Percentiles rank a stretch among this genome's conserved stretches.
Evolutionary conservation across 1,140 invertebrate species (phyloP).

Genomic region (Heliconius eleuchia): DNA sequence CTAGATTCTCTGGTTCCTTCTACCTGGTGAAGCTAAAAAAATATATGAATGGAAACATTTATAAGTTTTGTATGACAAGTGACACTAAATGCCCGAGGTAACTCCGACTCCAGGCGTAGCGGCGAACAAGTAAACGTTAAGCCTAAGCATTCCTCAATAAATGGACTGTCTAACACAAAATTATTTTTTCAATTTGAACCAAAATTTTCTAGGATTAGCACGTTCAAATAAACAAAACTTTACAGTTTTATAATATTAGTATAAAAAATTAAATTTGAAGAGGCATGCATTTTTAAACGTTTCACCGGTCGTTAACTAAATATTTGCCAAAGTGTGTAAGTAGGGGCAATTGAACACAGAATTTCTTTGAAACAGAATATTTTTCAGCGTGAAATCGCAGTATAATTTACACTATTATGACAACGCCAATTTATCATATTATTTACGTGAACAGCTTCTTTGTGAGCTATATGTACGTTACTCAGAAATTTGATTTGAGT

Average conservation of each 20-base stretch:
- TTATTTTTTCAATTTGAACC: too few species aligned
- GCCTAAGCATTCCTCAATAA: too few species aligned
- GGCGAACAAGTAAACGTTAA: too few species aligned
- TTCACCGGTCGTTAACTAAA: slow-evolving; percentile 2
- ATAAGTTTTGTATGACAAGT: too few species aligned
- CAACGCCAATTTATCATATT: slow-evolving; percentile 35
- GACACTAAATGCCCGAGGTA: too few species aligned
- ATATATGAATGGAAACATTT: too few species aligned
- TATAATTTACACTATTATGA: slow-evolving; percentile 35
- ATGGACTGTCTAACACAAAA: too few species aligned
- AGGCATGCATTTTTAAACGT: background rate
- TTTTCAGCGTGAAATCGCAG: slow-evolving; percentile 21
- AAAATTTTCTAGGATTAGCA: too few species aligned
- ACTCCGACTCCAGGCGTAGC: too few species aligned
- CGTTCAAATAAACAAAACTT: too few species aligned
- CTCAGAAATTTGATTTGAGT: slow-evolving; percentile 27
- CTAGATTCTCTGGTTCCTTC: too few species aligned
- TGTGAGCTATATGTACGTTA: slow-evolving; percentile 30
- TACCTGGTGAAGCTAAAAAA: too few species aligned
- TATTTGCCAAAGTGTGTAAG: background rate
- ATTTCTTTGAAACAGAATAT: slow-evolving; percentile 34
- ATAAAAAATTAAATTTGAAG: background rate
- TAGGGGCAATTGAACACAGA: slow-evolving; percentile 7
- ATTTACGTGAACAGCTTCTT: slow-evolving; percentile 32
- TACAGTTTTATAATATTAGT: background rate